Conservation (phyloP, 2,797 vertebrate species). For the Takifugu ocellatus region DNA sequence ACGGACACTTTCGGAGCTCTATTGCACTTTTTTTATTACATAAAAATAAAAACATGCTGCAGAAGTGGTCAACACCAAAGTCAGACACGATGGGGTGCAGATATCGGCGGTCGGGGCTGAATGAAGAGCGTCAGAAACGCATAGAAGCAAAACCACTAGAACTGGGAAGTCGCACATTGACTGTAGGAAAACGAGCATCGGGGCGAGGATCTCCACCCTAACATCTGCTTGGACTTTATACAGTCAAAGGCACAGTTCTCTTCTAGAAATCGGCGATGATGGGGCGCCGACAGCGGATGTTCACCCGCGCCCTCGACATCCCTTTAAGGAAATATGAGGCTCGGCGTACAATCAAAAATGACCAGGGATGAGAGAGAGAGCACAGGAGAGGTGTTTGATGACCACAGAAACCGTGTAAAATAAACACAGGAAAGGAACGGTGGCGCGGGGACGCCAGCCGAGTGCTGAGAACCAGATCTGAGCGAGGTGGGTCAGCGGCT, state of each 20-base stretch:
- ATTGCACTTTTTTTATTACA: slow-evolving; percentile 60
- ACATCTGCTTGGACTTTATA: slow-evolving; percentile 2
- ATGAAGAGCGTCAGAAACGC: too few species aligned
- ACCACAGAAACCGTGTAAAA: slow-evolving; percentile 28
- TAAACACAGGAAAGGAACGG: slow-evolving; percentile 37
- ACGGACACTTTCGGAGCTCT: slow-evolving; percentile 8
- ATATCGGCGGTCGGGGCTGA: not conserved
- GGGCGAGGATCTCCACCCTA: not conserved
- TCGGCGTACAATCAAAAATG: not conserved
- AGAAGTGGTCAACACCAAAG: slow-evolving; percentile 22
- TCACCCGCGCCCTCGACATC: slow-evolving; percentile 3
- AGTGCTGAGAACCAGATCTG: slow-evolving; percentile 14
- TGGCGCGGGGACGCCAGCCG: slow-evolving; percentile 21
- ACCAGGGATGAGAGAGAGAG: slow-evolving; percentile 6
- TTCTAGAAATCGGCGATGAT: slow-evolving; percentile 4
- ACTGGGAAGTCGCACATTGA: not conserved
- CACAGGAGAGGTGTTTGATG: slow-evolving; percentile 23
- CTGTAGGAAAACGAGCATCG: not conserved
- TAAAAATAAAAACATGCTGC: slow-evolving; percentile 30
- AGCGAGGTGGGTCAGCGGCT: slow-evolving; percentile 46
- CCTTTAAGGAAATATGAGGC: not conserved
- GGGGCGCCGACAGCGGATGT: slow-evolving; percentile 22
- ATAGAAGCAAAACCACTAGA: too few species aligned
- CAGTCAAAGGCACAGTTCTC: slow-evolving; percentile 10
- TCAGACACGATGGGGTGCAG: slow-evolving; percentile 5